Base-by-base conservation (phyloP, 2,113 vertebrate genomes). In the Camelus bactrianus region DNA sequence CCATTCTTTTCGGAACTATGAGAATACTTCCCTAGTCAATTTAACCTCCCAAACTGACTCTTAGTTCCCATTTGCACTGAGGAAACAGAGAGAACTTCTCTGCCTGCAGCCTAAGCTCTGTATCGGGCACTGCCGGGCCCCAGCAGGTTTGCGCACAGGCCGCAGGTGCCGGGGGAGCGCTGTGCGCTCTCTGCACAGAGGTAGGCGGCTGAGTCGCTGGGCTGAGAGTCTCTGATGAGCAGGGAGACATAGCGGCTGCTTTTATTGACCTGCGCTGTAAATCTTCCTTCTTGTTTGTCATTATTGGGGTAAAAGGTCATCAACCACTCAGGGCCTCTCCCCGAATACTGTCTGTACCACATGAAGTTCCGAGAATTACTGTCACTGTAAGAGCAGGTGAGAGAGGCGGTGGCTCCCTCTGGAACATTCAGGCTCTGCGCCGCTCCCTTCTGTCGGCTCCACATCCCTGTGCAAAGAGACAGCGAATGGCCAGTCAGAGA, bases 271-370 rank as follows among this genome's bases (percentile, higher is more conserved):
- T 65, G 38, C 0, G 0, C 48, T 42, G 15, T 81, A 32, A 95
- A 91, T 42, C 80, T 96, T 64, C 79, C 93, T 28, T 93, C 38
- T 9, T 30, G 5, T n/a, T 92, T 82, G 0, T 89, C 3, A 7
- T 52, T 64, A 19, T 1, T 2, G 3, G 60, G 16, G 38, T 4
- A 75, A 1, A 19, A 4, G 2, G 0, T 1, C 1, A 97, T 9
- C 67, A 97, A 72, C 0, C n/a, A 0, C 42, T 67, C 22, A 0
- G 26, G 95, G 0, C 84, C 88, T 73, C 86, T 96, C 48, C 93
- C 90, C 2, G 76, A 65, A 77, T 93, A 73, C 16, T 96, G 92
- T 62, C 52, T 73, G 92, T 97, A 97, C 98, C 96, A 98, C 14
- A 0, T 0, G 14, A 98, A 95, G 26, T 3, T 28, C 6, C 38